A percentile compares a stretch with the other conserved stretches of the same genome.
These are phyloP conservation scores for Chlorospingus semifuscus DNA, from an alignment of 2,797 vertebrate species.

Conservation along the genomic window DNA sequence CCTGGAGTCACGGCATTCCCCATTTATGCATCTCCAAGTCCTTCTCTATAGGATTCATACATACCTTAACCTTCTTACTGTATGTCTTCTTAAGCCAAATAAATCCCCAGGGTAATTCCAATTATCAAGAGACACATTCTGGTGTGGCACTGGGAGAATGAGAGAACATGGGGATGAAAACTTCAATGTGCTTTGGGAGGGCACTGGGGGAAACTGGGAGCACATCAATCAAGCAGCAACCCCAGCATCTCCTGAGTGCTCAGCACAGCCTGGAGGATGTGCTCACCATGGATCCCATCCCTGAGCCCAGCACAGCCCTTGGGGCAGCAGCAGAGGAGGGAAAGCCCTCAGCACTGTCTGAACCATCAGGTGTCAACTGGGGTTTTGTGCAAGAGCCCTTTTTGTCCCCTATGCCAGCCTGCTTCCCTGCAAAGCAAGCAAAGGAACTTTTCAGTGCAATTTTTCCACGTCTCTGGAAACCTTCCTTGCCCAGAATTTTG, in stretches of 20 bases:
- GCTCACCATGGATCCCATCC: not conserved
- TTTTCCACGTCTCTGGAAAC: constrained; percentile 1
- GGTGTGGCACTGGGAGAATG: fast-evolving
- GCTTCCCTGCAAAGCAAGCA: not conserved
- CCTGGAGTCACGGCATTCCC: not conserved
- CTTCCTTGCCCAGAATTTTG: not conserved
- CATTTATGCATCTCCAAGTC: not conserved
- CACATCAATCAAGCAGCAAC: not conserved
- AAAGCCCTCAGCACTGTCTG: not conserved
- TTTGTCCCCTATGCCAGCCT: not conserved
- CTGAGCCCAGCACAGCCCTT: not conserved
- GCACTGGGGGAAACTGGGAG: not conserved
- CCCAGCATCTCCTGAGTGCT: fast-evolving
- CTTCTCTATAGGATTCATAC: not conserved
- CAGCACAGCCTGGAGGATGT: not conserved
- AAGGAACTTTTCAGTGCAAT: not conserved
- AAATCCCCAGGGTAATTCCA: not conserved
- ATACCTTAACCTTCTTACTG: not conserved
- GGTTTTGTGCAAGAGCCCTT: not conserved
- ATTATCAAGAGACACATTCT: not conserved
- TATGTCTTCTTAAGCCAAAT: not conserved
- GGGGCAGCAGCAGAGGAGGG: not conserved
- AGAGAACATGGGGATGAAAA: not conserved
- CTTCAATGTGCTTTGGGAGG: not conserved
- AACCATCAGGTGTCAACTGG: not conserved